phyloP scores from a whole-genome alignment of 2,113 vertebrate species.

The Protobothrops flavoviridis region DNA sequence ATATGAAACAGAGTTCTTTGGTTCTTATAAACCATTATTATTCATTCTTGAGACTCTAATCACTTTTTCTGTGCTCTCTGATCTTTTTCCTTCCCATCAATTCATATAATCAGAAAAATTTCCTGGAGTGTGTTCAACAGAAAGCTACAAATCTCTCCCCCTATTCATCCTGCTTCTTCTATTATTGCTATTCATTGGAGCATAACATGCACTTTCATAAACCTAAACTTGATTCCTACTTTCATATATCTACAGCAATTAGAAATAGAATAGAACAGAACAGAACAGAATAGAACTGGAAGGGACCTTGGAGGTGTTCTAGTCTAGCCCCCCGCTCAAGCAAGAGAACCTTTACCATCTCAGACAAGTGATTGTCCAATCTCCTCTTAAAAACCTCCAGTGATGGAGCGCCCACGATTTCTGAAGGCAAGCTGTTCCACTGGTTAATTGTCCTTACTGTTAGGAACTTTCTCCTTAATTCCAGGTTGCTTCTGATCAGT shows the following conservation, averaged over 20 bases:
- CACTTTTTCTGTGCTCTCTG: neutral
- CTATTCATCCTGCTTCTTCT: neutral
- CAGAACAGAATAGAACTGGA: no score
- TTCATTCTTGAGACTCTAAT: neutral
- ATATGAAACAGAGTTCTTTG: neutral
- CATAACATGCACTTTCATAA: neutral
- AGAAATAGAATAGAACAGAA: no score
- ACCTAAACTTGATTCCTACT: neutral
- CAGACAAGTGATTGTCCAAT: no score
- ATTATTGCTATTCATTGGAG: neutral
- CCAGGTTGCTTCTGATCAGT: no score
- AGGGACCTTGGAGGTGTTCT: no score
- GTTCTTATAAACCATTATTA: neutral
- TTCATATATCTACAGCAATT: neutral
- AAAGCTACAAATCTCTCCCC: neutral
- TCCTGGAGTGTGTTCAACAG: neutral
- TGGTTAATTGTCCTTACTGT: no score
- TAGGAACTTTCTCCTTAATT: no score
- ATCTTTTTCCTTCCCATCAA: neutral
- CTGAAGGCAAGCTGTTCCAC: no score
- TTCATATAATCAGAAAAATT: neutral
- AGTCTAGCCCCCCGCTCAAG: no score
- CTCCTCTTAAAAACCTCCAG: no score
- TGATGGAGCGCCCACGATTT: no score
- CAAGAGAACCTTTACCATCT: no score